Conservation (phyloP, 2,797 vertebrate genomes). For the Liasis olivaceus region DNA sequence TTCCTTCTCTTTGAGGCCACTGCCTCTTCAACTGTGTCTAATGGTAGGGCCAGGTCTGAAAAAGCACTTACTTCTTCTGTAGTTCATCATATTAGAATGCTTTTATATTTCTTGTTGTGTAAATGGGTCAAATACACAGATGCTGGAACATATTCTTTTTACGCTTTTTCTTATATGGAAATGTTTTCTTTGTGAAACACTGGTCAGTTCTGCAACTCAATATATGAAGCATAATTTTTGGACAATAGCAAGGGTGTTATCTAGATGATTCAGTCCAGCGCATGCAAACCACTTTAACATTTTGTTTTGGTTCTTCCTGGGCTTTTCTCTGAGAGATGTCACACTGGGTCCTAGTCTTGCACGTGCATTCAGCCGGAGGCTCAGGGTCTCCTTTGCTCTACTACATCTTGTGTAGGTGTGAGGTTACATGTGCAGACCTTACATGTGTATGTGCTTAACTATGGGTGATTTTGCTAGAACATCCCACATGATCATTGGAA, state of each 20-base stretch:
- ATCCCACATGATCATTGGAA: background rate
- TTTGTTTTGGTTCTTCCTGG: background rate
- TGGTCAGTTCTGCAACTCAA: background rate
- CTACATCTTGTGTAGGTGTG: background rate
- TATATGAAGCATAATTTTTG: background rate
- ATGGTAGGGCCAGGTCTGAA: too few species aligned
- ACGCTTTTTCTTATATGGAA: background rate
- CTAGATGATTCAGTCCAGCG: background rate
- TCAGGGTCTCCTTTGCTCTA: too few species aligned
- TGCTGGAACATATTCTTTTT: background rate
- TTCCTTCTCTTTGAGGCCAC: too few species aligned
- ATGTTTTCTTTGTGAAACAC: background rate
- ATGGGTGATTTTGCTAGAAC: background rate
- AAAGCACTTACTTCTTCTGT: too few species aligned
- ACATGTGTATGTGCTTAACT: background rate
- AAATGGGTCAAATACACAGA: background rate
- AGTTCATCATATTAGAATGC: too few species aligned
- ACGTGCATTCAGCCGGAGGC: background rate
- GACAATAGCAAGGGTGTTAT: background rate
- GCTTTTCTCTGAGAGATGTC: background rate
- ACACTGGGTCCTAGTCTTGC: background rate
- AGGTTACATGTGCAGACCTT: too few species aligned
- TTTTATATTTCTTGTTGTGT: too few species aligned
- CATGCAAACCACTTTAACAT: background rate
- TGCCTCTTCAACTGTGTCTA: too few species aligned